A percentile compares a stretch with the other conserved stretches of the same genome.
phyloP scores from a whole-genome alignment of 2,113 vertebrate genomes.

The Stegastes partitus region DNA sequence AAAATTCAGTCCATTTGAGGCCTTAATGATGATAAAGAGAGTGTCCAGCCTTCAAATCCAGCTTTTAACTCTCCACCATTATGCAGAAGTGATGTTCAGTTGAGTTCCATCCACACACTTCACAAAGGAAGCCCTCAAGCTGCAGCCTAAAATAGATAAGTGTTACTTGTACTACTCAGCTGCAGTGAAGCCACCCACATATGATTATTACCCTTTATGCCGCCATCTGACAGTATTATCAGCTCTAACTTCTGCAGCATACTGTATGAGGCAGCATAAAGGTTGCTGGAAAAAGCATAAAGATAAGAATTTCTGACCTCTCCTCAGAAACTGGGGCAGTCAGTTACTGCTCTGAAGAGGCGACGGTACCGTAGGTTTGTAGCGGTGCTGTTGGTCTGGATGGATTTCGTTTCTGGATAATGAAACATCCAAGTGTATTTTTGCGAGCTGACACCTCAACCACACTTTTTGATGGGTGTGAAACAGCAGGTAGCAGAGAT shows the following conservation, averaged over 20 bases:
- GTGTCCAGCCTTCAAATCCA: conserved; percentile 16
- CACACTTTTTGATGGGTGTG: too few species aligned
- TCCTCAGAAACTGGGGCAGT: background rate
- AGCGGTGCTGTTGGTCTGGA: background rate
- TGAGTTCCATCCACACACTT: conserved; percentile 53
- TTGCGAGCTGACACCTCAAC: background rate
- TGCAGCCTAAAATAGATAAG: conserved; percentile 73
- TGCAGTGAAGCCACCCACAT: conserved; percentile 65
- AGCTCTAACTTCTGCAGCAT: conserved; percentile 16
- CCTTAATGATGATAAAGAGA: background rate
- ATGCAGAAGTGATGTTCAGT: conserved; percentile 38
- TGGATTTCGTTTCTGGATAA: background rate
- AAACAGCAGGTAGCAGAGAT: background rate
- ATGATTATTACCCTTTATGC: conserved; percentile 61
- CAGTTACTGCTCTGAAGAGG: background rate
- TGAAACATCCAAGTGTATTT: background rate
- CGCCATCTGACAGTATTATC: conserved; percentile 57
- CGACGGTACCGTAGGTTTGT: background rate
- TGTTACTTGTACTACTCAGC: conserved; percentile 70
- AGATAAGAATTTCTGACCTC: background rate
- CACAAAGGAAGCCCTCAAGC: conserved; percentile 68
- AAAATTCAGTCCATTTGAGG: conserved; percentile 3
- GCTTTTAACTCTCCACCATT: background rate
- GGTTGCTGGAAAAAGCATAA: conserved; percentile 8
- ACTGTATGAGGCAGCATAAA: background rate